Evolutionary conservation across 1,140 invertebrate species (phyloP), one percentile per base, ranked within the genome.

Genomic region (Cheumatopsyche charites): DNA sequence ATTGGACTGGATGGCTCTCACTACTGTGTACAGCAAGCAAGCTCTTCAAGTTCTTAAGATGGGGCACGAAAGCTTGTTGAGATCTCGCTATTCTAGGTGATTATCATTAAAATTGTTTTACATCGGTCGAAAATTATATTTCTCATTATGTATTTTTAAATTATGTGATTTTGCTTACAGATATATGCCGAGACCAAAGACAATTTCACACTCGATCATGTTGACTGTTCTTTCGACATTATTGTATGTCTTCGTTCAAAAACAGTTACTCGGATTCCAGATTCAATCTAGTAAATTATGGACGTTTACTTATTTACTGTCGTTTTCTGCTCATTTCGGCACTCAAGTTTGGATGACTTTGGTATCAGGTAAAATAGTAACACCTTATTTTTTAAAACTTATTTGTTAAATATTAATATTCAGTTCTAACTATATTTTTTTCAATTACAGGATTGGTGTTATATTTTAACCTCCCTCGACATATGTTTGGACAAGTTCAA

Each of bases 281-380:
- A 23, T 19, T 1, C 58, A 67, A 49, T 63, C 11, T 23, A 75
- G 19, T 42, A 52, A 71, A 29, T 29, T 63, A 77, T 84, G 80
- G 84, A 80, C 67, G 77, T 85, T 94, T 29, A 79, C 91, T 9
- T 94, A 94, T 79, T 82, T 94, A 13, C 85, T 85, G 0, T 88
- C 90, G 1, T 91, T 94, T 73, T 88, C 90, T 42, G 87, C 89
- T 52, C 92, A 94, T 78, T 89, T 94, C 76, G 93, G 93, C 15
- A 86, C 91, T 9, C 92, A 94, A 82, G 88, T 94, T 70, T 95
- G 93, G 92, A 95, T 95, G 92, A 94, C 92, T 12, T 92, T 94
- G 78, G 87, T 94, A 25, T 94, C 92, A 75, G 91, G 91, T 92
- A 81, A 82, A 78, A 23, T n/a, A n/a, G n/a, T n/a, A n/a, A n/a